phyloP scores from a whole-genome alignment of 2,888 invertebrate species.

The Rapana venosa region DNA sequence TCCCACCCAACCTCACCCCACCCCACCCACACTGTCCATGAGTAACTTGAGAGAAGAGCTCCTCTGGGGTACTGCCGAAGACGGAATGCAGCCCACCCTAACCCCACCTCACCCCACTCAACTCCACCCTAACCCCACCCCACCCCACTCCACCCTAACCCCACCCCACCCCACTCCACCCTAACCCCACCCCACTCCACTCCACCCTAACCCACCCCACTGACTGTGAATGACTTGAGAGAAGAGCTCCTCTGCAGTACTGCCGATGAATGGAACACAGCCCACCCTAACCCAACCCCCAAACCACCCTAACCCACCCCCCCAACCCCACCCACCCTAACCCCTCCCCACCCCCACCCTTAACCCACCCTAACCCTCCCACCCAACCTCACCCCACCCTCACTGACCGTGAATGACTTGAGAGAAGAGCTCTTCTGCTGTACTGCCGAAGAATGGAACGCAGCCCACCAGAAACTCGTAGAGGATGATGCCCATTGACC shows the following conservation, averaged over 20 bases:
- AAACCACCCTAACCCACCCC: no score
- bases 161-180: no score
- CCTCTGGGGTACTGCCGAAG: constrained; percentile 99
- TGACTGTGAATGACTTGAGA: constrained; percentile 97
- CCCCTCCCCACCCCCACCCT: no score
- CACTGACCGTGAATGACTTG: constrained; percentile 95
- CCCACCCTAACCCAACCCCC: no score
- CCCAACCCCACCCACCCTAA: no score
- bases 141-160: no score
- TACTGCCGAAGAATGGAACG: constrained; percentile 99
- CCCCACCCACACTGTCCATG: constrained; percentile 86
- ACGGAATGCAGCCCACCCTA: constrained; percentile 94
- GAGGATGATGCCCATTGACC: constrained; percentile 92
- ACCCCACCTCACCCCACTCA: no score
- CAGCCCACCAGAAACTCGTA: constrained; percentile 82
- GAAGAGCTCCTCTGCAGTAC: constrained; percentile 98
- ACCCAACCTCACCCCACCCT: constrained; percentile 51
- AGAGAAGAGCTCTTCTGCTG: constrained; percentile 98
- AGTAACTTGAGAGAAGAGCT: constrained; percentile 98
- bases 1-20: no score
- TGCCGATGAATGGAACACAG: constrained; percentile 99
- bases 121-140: no score
- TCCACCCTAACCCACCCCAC: no score
- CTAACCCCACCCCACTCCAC: no score
- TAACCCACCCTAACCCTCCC: not conserved